phyloP scores from a whole-genome alignment of 2,888 invertebrate species.

The Orthonychiurus folsomi region DNA sequence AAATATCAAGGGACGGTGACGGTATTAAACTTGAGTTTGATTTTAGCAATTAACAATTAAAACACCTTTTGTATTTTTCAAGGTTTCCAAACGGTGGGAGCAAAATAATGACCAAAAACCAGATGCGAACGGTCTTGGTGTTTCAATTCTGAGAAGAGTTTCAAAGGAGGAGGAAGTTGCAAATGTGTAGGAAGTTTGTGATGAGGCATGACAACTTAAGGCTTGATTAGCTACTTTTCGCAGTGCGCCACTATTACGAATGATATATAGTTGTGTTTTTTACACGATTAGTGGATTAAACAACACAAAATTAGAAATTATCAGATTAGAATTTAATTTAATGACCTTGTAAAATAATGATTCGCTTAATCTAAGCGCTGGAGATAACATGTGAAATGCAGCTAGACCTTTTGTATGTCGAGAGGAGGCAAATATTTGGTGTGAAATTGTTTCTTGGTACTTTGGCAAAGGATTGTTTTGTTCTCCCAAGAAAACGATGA shows the following conservation, averaged over 20 bases:
- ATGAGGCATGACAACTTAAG: background rate
- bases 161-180: constrained; percentile 39
- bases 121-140: constrained; percentile 21
- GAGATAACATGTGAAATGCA: background rate
- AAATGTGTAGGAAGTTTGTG: constrained; percentile 26
- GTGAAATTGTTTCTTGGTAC: background rate
- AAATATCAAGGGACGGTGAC: too few relatives aligned
- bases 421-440: background rate
- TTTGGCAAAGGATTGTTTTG: background rate
- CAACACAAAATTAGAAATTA: too few relatives aligned
- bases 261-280: background rate
- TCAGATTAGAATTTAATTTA: too few relatives aligned
- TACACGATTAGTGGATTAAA: too few relatives aligned
- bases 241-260: background rate
- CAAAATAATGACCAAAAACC: constrained; percentile 36
- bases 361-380: background rate
- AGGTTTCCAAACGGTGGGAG: constrained; percentile 39
- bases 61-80: too few relatives aligned
- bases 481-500: background rate
- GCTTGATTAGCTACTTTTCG: too few relatives aligned
- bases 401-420: too few relatives aligned
- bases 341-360: too few relatives aligned
- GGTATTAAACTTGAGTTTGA: too few relatives aligned
- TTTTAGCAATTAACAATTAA: too few relatives aligned
- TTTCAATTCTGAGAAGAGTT: constrained; percentile 23